Evolutionary conservation across 2,888 invertebrate genomes (phyloP).

Genomic region (Altica lythri): DNA sequence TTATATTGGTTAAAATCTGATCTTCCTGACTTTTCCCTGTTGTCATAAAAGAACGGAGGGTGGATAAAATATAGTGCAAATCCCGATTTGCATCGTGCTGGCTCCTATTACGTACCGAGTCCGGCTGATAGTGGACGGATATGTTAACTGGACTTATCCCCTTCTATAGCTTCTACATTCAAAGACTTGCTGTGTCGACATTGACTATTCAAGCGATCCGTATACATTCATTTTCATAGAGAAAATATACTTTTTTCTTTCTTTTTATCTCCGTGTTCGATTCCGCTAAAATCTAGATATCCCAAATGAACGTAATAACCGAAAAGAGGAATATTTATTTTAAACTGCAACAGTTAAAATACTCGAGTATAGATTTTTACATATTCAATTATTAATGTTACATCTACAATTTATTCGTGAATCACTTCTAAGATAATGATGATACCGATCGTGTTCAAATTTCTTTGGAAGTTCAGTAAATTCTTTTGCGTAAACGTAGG

Average conservation of each 20-base stretch:
- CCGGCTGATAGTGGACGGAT: constrained; percentile 41
- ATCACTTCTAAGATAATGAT: too few species aligned
- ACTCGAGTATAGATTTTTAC: too few species aligned
- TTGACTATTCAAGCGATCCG: constrained; percentile 24
- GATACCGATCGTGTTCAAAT: too few species aligned
- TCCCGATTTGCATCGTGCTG: constrained; percentile 47
- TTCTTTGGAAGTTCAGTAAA: too few species aligned
- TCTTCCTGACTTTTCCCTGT: constrained; percentile 8
- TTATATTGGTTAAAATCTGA: constrained; percentile 5
- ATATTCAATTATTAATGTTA: too few species aligned
- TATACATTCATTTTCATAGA: constrained; percentile 19
- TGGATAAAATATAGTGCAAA: constrained; percentile 44
- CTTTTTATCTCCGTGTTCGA: not conserved
- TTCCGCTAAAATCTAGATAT: too few species aligned
- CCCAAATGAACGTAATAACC: too few species aligned
- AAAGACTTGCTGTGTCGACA: constrained; percentile 44
- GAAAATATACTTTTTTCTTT: constrained; percentile 15
- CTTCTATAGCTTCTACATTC: constrained; percentile 44
- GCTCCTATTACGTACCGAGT: constrained; percentile 45
- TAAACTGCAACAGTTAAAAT: too few species aligned
- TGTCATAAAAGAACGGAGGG: constrained; percentile 32
- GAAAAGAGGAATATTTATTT: too few species aligned
- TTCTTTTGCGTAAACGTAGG: too few species aligned
- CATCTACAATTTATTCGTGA: too few species aligned
- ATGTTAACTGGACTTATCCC: constrained; percentile 41